These are phyloP conservation scores for Mastomys natalensis DNA, from an alignment of 2,113 vertebrate species.

Conservation along the genomic window DNA sequence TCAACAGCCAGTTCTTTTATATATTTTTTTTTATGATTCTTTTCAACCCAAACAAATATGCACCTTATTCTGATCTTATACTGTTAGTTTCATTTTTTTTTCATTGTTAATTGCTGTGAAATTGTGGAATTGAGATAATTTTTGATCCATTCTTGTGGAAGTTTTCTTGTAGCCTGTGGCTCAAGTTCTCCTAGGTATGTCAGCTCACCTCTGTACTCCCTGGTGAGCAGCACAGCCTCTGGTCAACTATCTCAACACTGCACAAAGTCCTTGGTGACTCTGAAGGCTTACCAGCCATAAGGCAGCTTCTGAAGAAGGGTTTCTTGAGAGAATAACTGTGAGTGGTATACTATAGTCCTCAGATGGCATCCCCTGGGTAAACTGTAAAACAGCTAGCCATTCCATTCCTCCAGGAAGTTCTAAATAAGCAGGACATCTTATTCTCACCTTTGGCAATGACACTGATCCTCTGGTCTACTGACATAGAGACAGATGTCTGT, in stretches of 20 bases:
- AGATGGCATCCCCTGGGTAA: neutral
- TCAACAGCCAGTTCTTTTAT: neutral
- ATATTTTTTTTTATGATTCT: neutral
- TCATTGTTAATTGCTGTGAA: neutral
- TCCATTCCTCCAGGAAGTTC: neutral
- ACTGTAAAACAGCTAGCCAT: neutral
- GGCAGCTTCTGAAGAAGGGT: neutral
- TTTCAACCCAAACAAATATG: conserved; percentile 2
- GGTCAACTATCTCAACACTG: neutral
- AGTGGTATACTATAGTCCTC: neutral
- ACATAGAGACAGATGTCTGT: neutral
- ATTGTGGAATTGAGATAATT: neutral
- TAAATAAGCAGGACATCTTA: neutral
- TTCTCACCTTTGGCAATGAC: neutral
- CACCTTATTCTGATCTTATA: neutral
- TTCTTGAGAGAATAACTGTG: neutral
- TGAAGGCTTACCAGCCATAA: neutral
- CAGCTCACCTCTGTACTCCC: neutral
- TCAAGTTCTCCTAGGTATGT: neutral
- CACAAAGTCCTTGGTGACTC: neutral
- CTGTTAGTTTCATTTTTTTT: neutral
- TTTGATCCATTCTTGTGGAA: neutral
- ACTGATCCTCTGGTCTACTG: neutral
- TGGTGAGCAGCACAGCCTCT: neutral
- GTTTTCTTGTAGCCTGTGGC: neutral